phyloP scores from a whole-genome alignment of 2,797 vertebrate genomes.

The Betta splendens region DNA sequence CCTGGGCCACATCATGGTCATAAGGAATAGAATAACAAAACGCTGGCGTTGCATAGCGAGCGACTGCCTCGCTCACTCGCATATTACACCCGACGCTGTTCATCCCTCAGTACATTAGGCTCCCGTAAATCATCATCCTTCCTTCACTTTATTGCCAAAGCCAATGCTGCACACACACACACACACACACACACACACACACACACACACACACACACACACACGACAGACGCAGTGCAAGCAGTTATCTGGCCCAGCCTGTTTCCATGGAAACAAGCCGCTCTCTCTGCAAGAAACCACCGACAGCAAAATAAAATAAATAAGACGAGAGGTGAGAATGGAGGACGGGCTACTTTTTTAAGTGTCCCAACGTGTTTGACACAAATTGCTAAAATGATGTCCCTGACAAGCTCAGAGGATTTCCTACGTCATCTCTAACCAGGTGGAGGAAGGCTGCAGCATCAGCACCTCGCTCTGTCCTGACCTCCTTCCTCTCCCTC shows the following conservation, averaged over 20 bases:
- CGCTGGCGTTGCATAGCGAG: neutral
- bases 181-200: conserved; percentile 24
- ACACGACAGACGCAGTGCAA: conserved; percentile 46
- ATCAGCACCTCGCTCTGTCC: conserved; percentile 17
- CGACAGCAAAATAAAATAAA: conserved; percentile 68
- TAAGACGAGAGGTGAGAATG: conserved; percentile 27
- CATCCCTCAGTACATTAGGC: conserved; percentile 41
- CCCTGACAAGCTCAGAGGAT: neutral
- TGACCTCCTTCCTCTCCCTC: neutral
- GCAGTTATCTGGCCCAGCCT: conserved; percentile 53
- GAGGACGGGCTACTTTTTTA: conserved; percentile 1
- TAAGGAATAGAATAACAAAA: neutral
- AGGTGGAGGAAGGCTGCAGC: conserved; percentile 18
- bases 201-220: conserved; percentile 24
- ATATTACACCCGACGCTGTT: conserved; percentile 1
- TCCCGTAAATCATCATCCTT: conserved; percentile 62
- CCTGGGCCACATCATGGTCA: neutral
- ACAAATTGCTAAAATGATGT: neutral
- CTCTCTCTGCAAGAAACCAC: conserved; percentile 53
- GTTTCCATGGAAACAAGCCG: conserved; percentile 80
- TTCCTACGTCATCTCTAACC: neutral
- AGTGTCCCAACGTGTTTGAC: neutral
- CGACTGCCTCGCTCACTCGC: neutral
- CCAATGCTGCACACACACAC: conserved; percentile 27
- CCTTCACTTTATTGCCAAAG: conserved; percentile 23